These are phyloP conservation scores for Argynnis bischoffii DNA, from an alignment of 2,888 invertebrate species.

Conservation along the genomic window DNA sequence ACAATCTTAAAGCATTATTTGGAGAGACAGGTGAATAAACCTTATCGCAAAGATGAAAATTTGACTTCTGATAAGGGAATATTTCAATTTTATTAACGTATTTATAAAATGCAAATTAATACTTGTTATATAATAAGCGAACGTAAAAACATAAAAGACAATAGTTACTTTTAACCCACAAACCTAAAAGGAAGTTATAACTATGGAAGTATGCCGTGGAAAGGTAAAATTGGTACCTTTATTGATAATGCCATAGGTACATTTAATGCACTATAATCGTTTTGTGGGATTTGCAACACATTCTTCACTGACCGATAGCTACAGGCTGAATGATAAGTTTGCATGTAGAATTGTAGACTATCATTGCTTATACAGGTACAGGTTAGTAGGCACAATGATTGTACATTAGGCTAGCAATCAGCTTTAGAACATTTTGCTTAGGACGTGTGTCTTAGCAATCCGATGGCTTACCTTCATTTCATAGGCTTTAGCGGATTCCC, in stretches of 20 bases:
- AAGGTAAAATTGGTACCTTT: conserved; percentile 37
- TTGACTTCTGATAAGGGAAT: no score
- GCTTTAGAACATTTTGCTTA: conserved; percentile 17
- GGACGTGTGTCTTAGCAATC: conserved; percentile 7
- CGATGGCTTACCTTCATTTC: not conserved
- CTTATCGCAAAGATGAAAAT: no score
- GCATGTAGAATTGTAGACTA: conserved; percentile 40
- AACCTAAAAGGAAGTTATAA: conserved; percentile 38
- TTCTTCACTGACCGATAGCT: conserved; percentile 46
- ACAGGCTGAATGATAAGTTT: conserved; percentile 39
- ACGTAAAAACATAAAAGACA: conserved; percentile 22
- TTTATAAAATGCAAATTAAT: not conserved
- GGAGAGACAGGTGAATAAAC: no score
- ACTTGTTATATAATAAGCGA: conserved; percentile 10
- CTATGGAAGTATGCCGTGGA: conserved; percentile 38
- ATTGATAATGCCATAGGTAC: conserved; percentile 32
- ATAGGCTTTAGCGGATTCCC: conserved; percentile 2
- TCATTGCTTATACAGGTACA: conserved; percentile 29
- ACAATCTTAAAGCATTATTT: no score
- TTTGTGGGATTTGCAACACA: conserved; percentile 36
- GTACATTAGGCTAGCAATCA: conserved; percentile 37
- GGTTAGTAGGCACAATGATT: conserved; percentile 31
- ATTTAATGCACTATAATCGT: conserved; percentile 37
- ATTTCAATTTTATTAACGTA: not conserved
- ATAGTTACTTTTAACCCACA: conserved; percentile 32